phyloP scores from a whole-genome alignment of 2,113 vertebrate genomes.

The Dicrurus megarhynchus region DNA sequence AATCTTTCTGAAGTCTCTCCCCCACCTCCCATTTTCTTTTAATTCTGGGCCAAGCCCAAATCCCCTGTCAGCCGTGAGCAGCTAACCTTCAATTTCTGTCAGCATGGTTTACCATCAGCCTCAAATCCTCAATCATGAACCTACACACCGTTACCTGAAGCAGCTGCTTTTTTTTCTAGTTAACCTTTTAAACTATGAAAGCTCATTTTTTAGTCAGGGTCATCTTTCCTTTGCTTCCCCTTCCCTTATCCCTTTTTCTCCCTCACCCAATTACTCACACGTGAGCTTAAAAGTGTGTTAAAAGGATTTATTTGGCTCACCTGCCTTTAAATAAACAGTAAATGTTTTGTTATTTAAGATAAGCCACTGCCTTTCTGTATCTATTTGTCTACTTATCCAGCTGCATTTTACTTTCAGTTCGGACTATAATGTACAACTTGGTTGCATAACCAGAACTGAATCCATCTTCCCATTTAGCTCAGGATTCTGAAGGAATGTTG shows the following conservation, averaged over 20 bases:
- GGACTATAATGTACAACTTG: background rate
- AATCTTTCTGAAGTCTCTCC: background rate
- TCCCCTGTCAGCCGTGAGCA: background rate
- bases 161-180: background rate
- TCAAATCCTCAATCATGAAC: slow-evolving; percentile 3
- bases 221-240: background rate
- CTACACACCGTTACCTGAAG: background rate
- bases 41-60: background rate
- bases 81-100: slow-evolving; percentile 12
- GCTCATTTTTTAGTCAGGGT: background rate
- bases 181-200: slow-evolving; percentile 13
- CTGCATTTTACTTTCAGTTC: background rate
- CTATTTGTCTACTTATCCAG: background rate
- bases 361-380: background rate
- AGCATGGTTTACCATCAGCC: background rate
- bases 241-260: background rate
- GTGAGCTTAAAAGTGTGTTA: background rate
- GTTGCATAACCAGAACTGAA: background rate
- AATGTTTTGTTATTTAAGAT: background rate
- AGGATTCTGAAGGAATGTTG: background rate
- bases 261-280: background rate
- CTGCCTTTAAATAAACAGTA: background rate
- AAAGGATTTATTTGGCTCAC: background rate
- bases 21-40: background rate
- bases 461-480: background rate